These are phyloP conservation scores for Phania funesta DNA, from an alignment of 2,888 invertebrate genomes.

Conservation along the genomic window DNA sequence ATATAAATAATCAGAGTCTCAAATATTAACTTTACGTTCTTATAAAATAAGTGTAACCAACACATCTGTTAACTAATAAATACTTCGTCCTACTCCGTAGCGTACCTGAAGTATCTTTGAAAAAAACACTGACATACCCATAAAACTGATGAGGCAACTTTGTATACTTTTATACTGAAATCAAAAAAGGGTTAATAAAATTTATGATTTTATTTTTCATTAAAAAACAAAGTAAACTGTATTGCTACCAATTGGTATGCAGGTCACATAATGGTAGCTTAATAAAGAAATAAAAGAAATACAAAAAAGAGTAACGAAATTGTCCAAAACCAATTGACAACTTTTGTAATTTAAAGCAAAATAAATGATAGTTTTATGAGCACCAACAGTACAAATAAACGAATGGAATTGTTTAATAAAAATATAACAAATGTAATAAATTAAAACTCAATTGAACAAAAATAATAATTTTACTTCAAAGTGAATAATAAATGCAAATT, in stretches of 20 bases:
- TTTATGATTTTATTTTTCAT: conserved; percentile 33
- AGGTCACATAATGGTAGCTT: conserved; percentile 16
- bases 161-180: background rate
- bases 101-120: background rate
- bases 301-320: conserved; percentile 26
- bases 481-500: conserved; percentile 63
- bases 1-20: no score
- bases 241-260: conserved; percentile 51
- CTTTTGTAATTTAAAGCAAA: conserved; percentile 55
- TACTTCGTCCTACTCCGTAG: background rate
- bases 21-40: no score
- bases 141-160: conserved; percentile 30
- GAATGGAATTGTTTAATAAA: conserved; percentile 13
- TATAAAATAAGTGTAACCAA: no score
- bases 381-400: background rate
- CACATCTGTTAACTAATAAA: background rate
- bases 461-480: conserved; percentile 39
- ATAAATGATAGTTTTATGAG: conserved; percentile 64
- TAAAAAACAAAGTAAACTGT: conserved; percentile 24
- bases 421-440: conserved; percentile 39
- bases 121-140: conserved; percentile 24
- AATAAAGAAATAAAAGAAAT: conserved; percentile 41
- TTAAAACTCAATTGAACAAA: conserved; percentile 68
- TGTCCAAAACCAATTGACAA: conserved; percentile 47
- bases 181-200: conserved; percentile 51